Evolutionary conservation across 2,113 vertebrate species (phyloP).

Genomic region (Entomyzon cyanotis): DNA sequence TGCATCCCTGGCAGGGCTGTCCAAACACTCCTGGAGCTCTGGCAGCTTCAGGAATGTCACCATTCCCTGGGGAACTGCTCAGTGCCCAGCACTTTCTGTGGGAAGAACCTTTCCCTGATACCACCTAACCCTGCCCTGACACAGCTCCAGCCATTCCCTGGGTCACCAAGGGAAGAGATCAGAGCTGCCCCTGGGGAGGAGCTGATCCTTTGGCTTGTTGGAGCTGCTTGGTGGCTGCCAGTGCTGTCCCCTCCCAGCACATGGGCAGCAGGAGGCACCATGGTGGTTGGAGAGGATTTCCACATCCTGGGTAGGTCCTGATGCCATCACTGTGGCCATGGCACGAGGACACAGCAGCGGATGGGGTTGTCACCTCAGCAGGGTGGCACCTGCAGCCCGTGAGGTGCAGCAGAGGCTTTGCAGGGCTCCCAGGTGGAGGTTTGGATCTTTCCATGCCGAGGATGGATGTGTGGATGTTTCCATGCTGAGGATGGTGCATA

Average conservation of each 20-base stretch:
- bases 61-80: background rate
- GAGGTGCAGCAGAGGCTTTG: background rate
- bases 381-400: background rate
- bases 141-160: rapidly evolving
- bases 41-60: background rate
- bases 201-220: background rate
- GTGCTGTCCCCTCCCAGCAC: background rate
- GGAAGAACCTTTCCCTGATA: rapidly evolving
- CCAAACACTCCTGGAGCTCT: background rate
- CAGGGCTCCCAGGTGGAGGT: background rate
- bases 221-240: background rate
- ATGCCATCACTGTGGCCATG: rapidly evolving
- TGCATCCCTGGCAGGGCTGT: rapidly evolving
- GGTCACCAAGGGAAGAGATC: background rate
- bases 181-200: background rate
- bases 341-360: background rate
- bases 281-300: background rate
- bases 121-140: rapidly evolving
- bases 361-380: background rate
- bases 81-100: background rate
- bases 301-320: background rate
- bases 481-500: background rate
- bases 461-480: background rate
- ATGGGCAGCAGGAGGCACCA: background rate
- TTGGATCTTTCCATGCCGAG: background rate